These are phyloP conservation scores for Tinamus major DNA, from an alignment of 2,797 vertebrate genomes.

Conservation along the genomic window DNA sequence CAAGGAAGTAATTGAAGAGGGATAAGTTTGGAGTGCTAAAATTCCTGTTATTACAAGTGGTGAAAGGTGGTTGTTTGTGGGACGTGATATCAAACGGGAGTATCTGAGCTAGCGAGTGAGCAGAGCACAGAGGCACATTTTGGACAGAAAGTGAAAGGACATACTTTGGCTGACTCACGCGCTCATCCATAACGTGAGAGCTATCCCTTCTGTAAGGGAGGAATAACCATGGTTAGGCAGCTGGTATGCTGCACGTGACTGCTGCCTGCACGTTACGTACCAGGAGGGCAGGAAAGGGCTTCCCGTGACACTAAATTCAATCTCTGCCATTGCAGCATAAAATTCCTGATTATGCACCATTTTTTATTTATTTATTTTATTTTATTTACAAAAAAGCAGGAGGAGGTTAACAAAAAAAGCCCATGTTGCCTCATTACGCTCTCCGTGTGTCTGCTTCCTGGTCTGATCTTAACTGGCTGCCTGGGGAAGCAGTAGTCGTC, in stretches of 20 bases:
- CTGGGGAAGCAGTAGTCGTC: neutral
- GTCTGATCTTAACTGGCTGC: neutral
- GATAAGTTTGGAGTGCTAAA: neutral
- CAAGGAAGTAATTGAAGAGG: neutral
- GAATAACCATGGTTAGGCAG: neutral
- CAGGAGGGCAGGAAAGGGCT: neutral
- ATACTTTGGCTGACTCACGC: neutral
- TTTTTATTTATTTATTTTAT: neutral
- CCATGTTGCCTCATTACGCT: neutral
- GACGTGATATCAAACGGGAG: neutral
- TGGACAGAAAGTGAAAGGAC: conserved; percentile 60
- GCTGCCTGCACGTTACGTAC: neutral
- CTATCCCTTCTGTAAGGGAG: neutral
- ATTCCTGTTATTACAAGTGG: neutral
- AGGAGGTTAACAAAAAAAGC: too few species aligned
- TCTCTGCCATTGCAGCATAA: neutral
- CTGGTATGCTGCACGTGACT: conserved; percentile 19
- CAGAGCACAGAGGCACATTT: neutral
- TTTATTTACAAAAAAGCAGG: too few species aligned
- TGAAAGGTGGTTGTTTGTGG: neutral
- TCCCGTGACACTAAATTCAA: neutral
- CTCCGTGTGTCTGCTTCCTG: neutral
- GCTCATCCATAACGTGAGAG: neutral
- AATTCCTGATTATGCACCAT: neutral
- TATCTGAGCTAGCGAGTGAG: neutral